These are phyloP conservation scores for Falco berigora DNA, from an alignment of 2,797 vertebrate genomes.

Conservation along the genomic window DNA sequence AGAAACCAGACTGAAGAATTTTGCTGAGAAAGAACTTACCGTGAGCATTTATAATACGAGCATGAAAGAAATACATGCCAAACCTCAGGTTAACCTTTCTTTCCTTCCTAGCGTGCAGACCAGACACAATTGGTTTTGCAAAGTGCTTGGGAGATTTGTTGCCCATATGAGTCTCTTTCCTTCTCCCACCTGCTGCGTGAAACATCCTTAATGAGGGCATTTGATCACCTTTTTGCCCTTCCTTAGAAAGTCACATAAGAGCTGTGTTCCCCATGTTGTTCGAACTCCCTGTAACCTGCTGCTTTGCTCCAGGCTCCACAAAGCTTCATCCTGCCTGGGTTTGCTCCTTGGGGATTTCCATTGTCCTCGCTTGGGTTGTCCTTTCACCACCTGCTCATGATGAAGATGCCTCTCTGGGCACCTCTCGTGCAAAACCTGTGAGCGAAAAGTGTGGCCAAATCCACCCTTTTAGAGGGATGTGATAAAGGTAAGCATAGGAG, in stretches of 20 bases:
- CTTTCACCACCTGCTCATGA: background rate
- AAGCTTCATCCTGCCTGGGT: background rate
- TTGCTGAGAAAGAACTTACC: background rate
- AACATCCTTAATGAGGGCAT: accelerated
- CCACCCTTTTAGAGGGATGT: background rate
- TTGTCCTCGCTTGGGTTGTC: background rate
- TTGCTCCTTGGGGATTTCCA: background rate
- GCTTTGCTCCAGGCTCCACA: background rate
- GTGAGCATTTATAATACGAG: background rate
- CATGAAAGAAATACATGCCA: background rate
- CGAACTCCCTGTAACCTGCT: background rate
- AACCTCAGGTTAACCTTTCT: background rate
- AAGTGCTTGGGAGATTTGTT: background rate
- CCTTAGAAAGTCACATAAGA: background rate
- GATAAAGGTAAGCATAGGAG: background rate
- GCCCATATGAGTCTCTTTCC: background rate
- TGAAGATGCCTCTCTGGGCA: background rate
- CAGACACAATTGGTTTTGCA: background rate
- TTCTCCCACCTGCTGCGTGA: background rate
- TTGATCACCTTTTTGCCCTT: background rate
- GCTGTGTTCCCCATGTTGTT: background rate
- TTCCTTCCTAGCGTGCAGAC: background rate
- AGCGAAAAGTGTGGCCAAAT: background rate
- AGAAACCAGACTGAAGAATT: background rate
- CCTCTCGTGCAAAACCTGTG: background rate